These are phyloP conservation scores for Ibycter americanus DNA, from an alignment of 2,797 vertebrate genomes.

Conservation along the genomic window DNA sequence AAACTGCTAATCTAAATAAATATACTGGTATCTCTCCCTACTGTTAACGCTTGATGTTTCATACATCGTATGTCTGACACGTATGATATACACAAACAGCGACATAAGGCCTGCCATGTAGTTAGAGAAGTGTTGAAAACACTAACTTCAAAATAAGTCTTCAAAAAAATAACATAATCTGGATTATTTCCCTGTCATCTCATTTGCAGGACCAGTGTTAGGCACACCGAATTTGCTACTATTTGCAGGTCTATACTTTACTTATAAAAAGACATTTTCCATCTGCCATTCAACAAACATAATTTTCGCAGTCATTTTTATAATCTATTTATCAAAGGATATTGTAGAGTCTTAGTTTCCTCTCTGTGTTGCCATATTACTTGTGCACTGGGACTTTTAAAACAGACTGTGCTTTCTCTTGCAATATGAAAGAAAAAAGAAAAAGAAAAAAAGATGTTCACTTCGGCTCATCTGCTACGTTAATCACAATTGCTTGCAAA, in stretches of 20 bases:
- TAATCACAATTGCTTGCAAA: slow-evolving; percentile 27
- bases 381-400: not conserved
- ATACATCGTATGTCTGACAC: not conserved
- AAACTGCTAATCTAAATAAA: not conserved
- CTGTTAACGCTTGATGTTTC: not conserved
- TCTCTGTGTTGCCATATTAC: not conserved
- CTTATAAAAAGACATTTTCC: not conserved
- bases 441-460: not conserved
- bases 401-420: not conserved
- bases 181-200: not conserved
- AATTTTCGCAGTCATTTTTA: not conserved
- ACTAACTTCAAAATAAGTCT: not conserved
- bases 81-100: not conserved
- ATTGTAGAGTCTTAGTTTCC: not conserved
- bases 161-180: not conserved
- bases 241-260: not conserved
- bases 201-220: not conserved
- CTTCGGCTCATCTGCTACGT: not conserved
- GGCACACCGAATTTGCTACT: not conserved
- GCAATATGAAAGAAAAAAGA: not conserved
- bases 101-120: not conserved
- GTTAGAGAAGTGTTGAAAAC: not conserved
- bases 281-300: not conserved
- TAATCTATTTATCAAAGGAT: not conserved
- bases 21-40: not conserved